Evolutionary conservation across 2,113 vertebrate genomes (phyloP), one percentile per base, ranked within the genome.

Genomic region (Trichomycterus rosablanca): DNA sequence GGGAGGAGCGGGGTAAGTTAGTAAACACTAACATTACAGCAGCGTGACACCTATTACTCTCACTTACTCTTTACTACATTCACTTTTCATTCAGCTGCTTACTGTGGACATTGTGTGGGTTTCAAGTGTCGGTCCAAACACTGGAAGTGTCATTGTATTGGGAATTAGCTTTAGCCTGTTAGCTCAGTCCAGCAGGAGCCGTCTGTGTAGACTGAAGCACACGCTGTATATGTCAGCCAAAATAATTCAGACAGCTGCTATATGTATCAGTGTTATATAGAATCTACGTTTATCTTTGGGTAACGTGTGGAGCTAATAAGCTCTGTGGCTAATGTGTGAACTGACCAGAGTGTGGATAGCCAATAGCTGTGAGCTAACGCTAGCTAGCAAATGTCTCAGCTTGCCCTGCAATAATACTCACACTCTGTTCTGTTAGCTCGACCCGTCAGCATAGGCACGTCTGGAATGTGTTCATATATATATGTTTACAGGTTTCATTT

Each of bases 1-100:
- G n/a, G n/a, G n/a, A n/a, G n/a, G n/a, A n/a, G n/a, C n/a, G 71
- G 60, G 80, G 86, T 86, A 50, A 81, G 84, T 78, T 63, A 24
- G 59, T 22, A 54, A 66, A 71, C 71, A 74, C 42, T 43, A 26
- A 11, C 15, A 59, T 52, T 51, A 19, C 32, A 40, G 8, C 34
- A 12, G 12, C 34, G 34, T 12, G n/a, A n/a, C 26, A 7, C 26
- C 26, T 30, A 7, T 7, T 30, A 7, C 26, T 7, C 3, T 7
- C 26, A 7, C 26, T 30, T 4, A 30, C 26, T 30, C 37, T 40
- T n/a, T 11, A n/a, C 11, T 40, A 14, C 37, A 1, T 2, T 40
- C 2, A 1, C 37, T 40, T 2, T 43, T 26, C 11, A 16, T 42
- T 12, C 5, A 10, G 8, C 0, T 15, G 4, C 14, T 40, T 3